Evolutionary conservation across 2,797 vertebrate genomes (phyloP), one percentile per base, ranked within the genome.

Genomic region (Anguilla obscura): DNA sequence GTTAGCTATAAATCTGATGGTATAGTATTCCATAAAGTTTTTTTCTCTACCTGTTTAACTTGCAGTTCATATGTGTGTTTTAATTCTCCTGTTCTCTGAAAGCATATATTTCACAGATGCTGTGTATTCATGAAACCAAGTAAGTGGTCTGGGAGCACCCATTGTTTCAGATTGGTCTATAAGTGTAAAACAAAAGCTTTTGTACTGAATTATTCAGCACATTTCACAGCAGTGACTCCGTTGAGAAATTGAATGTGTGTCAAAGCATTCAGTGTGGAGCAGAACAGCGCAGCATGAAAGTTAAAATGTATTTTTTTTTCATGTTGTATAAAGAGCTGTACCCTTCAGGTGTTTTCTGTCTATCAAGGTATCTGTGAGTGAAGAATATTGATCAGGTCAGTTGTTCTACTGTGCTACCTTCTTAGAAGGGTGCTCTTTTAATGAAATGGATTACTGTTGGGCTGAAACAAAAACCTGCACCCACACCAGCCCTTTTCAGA

Each of bases 361-460:
- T 50, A 21, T 50, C 10, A 5, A 82, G 40, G 79, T 24, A 50
- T 50, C 21, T 82, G 79, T 82, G 33, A 40, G 74, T 16, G 33
- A 76, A 76, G 36, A 50, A 48, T 82, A 82, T 82, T 50, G 79
- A 82, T 82, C 79, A n/a, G 7, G 45, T 24, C 79, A 7, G 40
- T 50, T 9, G 45, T n/a, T 21, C 45, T 50, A n/a, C 45, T 24
- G 1, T 21, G 21, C 40, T 50, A 12, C 18, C 40, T 82, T 50
- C 45, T 82, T 45, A 82, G 36, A 80, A 82, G 45, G 40, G 40
- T 50, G 79, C 79, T 82, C 40, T 4, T 24, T n/a, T n/a, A 33
- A n/a, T 21, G 24, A 82, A 82, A 82, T 50, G 40, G 21, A 82
- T 82, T n/a, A 82, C 79, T 82, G n/a, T n/a, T 69, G 7, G 63